phyloP scores from a whole-genome alignment of 1,140 invertebrate species.

The Sycophaga agraensis region DNA sequence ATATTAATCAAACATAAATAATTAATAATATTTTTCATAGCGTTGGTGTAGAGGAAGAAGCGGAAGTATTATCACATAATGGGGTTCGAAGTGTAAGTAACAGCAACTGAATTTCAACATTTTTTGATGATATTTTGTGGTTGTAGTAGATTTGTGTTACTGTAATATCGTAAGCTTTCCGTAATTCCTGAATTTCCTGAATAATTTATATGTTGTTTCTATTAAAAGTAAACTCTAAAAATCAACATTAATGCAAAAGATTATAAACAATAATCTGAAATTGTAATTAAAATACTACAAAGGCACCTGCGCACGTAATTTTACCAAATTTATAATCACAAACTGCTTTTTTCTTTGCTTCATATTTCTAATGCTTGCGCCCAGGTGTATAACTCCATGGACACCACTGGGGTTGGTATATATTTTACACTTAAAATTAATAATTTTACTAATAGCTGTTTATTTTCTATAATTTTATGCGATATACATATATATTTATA shows the following conservation, averaged over 20 bases:
- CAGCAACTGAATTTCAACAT: background rate
- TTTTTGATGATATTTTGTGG: conserved; percentile 14
- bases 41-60: conserved; percentile 87
- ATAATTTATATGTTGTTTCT: no score
- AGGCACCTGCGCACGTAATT: conserved; percentile 35
- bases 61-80: conserved; percentile 76
- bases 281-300: conserved; percentile 7
- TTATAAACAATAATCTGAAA: background rate
- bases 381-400: conserved; percentile 67
- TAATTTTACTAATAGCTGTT: conserved; percentile 17
- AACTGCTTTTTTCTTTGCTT: conserved; percentile 38
- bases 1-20: background rate
- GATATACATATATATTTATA: conserved; percentile 1
- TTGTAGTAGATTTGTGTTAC: conserved; percentile 9
- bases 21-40: conserved; percentile 59
- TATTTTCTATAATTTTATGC: no score
- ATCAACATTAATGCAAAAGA: background rate
- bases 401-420: conserved; percentile 60
- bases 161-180: conserved; percentile 8
- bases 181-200: no score
- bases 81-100: conserved; percentile 80
- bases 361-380: conserved; percentile 40
- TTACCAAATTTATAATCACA: conserved; percentile 15
- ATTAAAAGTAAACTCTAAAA: background rate
- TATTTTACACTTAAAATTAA: conserved; percentile 13